Evolutionary conservation across 1,140 invertebrate genomes (phyloP).

Genomic region (Stenopsyche tienmushanensis): DNA sequence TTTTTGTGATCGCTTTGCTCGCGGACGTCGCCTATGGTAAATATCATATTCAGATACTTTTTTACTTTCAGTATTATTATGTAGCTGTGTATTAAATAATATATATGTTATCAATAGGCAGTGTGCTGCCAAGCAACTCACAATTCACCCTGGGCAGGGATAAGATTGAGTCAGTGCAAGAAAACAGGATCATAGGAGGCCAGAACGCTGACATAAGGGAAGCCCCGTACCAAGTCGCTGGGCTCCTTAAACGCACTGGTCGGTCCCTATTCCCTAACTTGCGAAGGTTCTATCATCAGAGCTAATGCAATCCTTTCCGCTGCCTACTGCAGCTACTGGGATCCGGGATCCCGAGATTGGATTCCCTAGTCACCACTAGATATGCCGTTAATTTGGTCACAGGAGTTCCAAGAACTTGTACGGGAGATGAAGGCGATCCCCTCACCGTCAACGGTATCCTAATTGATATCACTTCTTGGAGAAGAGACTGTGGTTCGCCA

Average conservation of each 20-base stretch:
- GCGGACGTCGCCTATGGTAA: slow-evolving; percentile 17
- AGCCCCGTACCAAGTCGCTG: slow-evolving; percentile 55
- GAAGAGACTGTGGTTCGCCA: slow-evolving; percentile 50
- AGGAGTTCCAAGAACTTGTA: slow-evolving; percentile 47
- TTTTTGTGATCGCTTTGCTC: slow-evolving; percentile 17
- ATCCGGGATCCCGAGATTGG: too few relatives aligned
- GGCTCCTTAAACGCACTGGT: slow-evolving; percentile 42
- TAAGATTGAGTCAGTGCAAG: slow-evolving; percentile 1
- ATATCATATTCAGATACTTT: not conserved
- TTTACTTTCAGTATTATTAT: not conserved
- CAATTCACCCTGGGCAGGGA: slow-evolving; percentile 9
- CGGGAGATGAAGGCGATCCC: slow-evolving; percentile 62
- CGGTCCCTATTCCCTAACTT: slow-evolving; percentile 45
- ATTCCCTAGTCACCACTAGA: too few relatives aligned
- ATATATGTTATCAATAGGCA: too few relatives aligned
- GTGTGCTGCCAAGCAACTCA: not conserved
- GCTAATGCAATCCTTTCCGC: slow-evolving; percentile 56
- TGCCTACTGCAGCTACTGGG: slow-evolving; percentile 56
- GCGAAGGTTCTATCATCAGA: slow-evolving; percentile 59
- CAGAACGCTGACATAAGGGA: slow-evolving; percentile 49
- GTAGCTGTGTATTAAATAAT: too few relatives aligned
- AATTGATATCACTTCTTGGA: slow-evolving; percentile 57
- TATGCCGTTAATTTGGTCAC: slow-evolving; percentile 60
- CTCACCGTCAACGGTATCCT: slow-evolving; percentile 55
- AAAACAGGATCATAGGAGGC: slow-evolving; percentile 54